A percentile compares a stretch with the other conserved stretches of the same genome.
Conservation (phyloP, 2,797 vertebrate species). For the Myiothlypis coronata region DNA sequence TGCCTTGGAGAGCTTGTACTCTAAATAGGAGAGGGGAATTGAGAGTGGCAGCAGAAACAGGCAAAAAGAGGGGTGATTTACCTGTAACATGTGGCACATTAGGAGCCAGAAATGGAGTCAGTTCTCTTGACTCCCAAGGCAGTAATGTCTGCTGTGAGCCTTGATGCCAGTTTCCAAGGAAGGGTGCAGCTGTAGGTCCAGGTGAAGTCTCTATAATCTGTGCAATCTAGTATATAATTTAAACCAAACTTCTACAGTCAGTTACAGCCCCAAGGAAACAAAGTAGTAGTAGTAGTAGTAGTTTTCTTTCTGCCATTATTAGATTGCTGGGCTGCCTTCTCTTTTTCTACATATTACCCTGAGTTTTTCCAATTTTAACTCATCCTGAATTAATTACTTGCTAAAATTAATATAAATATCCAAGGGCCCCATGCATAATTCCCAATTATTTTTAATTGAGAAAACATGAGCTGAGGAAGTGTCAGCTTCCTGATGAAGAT, state of each 20-base stretch:
- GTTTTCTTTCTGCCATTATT: background rate
- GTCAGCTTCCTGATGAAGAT: background rate
- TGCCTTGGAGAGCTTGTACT: background rate
- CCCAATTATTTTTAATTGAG: background rate
- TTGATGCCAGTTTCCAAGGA: background rate
- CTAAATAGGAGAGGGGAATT: slow-evolving; percentile 1
- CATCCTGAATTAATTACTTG: background rate
- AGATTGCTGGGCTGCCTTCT: background rate
- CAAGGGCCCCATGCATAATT: background rate
- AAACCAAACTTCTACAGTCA: background rate
- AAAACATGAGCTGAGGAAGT: background rate
- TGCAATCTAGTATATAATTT: background rate
- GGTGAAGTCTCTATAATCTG: background rate
- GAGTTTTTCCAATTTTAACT: background rate
- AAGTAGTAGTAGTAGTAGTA: background rate
- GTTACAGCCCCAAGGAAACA: background rate
- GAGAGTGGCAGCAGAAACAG: slow-evolving; percentile 24
- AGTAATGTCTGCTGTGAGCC: background rate
- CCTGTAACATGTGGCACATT: background rate
- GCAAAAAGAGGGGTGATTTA: slow-evolving; percentile 42
- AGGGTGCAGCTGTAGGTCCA: background rate
- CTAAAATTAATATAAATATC: background rate
- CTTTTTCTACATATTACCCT: background rate
- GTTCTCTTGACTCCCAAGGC: background rate
- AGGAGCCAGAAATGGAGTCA: slow-evolving; percentile 2